Evolutionary conservation across 2,888 invertebrate species (phyloP).

Genomic region (Diadromus collaris): DNA sequence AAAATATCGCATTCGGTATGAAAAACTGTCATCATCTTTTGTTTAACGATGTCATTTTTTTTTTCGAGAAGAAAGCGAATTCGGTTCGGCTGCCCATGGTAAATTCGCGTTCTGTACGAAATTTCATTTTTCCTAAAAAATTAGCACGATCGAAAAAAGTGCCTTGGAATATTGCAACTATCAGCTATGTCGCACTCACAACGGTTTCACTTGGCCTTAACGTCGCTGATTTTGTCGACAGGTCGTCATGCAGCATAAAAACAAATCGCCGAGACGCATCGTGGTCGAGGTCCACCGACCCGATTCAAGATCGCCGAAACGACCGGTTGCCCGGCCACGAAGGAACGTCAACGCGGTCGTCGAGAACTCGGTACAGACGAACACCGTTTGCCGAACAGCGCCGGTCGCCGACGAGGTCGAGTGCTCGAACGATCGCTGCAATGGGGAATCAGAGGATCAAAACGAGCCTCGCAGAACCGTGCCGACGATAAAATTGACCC

Average conservation of each 20-base stretch:
- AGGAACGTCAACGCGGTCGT: background rate
- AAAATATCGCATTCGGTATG: no score
- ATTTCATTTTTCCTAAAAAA: no score
- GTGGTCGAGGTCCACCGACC: constrained; percentile 34
- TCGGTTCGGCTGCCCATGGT: no score
- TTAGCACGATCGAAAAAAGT: no score
- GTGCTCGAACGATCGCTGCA: constrained; percentile 38
- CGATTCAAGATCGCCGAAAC: constrained; percentile 46
- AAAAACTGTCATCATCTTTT: no score
- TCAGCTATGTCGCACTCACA: no score
- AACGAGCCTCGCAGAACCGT: constrained; percentile 60
- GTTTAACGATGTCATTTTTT: no score
- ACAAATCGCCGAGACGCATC: constrained; percentile 42
- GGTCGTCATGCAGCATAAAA: constrained; percentile 55
- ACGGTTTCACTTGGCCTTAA: no score
- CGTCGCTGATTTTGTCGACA: constrained; percentile 6
- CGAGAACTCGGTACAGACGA: constrained; percentile 2
- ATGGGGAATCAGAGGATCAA: constrained; percentile 54
- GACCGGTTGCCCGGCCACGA: constrained; percentile 17
- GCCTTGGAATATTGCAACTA: no score
- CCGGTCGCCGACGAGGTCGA: constrained; percentile 24
- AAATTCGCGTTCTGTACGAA: no score
- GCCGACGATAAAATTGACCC: constrained; percentile 64
- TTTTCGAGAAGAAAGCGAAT: no score
- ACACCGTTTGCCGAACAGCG: constrained; percentile 13